A percentile compares a stretch with the other conserved stretches of the same genome.
Conservation (phyloP, 2,888 invertebrate species). For the Pegoplata infirma region DNA sequence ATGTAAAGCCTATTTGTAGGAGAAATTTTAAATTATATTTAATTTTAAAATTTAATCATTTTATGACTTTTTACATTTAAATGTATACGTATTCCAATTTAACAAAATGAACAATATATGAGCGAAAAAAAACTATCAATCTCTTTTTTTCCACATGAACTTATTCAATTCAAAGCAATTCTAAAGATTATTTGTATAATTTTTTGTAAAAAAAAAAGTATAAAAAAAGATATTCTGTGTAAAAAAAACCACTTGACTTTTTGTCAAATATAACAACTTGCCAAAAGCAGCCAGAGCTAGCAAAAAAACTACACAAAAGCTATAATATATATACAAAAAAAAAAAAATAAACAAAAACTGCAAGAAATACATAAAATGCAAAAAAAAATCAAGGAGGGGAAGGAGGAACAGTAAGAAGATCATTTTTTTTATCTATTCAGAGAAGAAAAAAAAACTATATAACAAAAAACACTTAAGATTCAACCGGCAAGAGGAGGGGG, state of each 20-base stretch:
- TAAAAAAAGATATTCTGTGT: background rate
- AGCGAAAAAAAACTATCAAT: background rate
- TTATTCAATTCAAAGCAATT: constrained; percentile 6
- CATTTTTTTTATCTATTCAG: background rate
- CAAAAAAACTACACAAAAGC: background rate
- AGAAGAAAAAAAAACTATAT: background rate
- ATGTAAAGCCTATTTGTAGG: too few relatives aligned
- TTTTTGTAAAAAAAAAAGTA: background rate
- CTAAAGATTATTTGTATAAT: constrained; percentile 7
- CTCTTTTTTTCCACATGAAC: background rate
- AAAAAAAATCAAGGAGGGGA: background rate
- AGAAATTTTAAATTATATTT: too few relatives aligned
- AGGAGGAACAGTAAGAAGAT: background rate
- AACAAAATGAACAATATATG: background rate
- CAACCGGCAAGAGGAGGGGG: background rate
- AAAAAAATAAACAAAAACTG: background rate
- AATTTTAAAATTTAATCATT: too few relatives aligned
- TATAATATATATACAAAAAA: background rate
- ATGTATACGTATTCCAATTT: too few relatives aligned
- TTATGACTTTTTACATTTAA: too few relatives aligned
- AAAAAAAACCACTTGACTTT: constrained; percentile 24
- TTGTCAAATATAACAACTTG: constrained; percentile 11
- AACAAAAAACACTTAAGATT: background rate
- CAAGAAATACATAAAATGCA: background rate
- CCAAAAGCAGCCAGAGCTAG: background rate